Evolutionary conservation across 2,888 invertebrate species (phyloP).

Genomic region (Cryptophagus acutangulus): DNA sequence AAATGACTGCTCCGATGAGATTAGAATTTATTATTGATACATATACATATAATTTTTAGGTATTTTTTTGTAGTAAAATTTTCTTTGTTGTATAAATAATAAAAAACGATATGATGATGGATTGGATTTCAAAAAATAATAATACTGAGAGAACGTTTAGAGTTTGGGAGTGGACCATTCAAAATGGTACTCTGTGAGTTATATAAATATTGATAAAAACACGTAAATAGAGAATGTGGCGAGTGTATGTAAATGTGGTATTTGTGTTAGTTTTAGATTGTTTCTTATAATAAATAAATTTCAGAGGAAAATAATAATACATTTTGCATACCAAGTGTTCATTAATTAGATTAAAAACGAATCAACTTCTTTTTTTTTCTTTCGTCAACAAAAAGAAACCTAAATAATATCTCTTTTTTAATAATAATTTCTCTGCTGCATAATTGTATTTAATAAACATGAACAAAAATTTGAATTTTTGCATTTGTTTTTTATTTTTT

Average conservation of each 20-base stretch:
- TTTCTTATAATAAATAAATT: conserved; percentile 28
- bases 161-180: conserved; percentile 26
- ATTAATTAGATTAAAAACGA: conserved; percentile 27
- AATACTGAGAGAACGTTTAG: too few species aligned
- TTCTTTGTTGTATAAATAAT: conserved; percentile 30
- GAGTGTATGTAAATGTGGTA: conserved; percentile 39
- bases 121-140: too few species aligned
- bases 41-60: conserved; percentile 23
- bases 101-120: conserved; percentile 11
- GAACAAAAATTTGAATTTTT: conserved; percentile 4
- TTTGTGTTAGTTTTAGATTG: conserved; percentile 41
- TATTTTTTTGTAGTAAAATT: conserved; percentile 34
- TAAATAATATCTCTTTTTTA: too few species aligned
- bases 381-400: too few species aligned
- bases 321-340: conserved; percentile 33
- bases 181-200: conserved; percentile 27
- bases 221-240: conserved; percentile 1
- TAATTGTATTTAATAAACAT: conserved; percentile 3
- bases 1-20: conserved; percentile 23
- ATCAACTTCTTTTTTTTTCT: too few species aligned
- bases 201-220: neutral
- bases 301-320: conserved; percentile 4
- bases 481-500: too few species aligned
- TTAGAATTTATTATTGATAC: conserved; percentile 31
- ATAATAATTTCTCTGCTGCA: conserved; percentile 1